Base-by-base conservation (phyloP, 2,113 vertebrate genomes). In the Peucedramus taeniatus region DNA sequence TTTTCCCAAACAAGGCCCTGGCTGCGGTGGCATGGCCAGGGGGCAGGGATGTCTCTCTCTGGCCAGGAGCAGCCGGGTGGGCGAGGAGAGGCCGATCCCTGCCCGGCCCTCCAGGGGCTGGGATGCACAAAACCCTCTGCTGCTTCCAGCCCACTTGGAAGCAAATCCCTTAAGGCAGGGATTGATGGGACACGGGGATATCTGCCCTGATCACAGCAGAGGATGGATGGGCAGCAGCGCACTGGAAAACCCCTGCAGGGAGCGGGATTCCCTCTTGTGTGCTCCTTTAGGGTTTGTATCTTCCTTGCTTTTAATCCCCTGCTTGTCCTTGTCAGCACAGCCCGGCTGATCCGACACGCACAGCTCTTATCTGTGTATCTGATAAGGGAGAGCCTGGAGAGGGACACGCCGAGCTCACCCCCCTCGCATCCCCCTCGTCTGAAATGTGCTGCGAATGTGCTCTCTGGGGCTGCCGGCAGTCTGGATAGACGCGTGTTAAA, bases 321-420 rank as follows among this genome's bases (percentile, higher is more conserved):
- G 14, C 77, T 94, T 44, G 63, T 74, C 56, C 88, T 51, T 63
- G 66, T 68, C 89, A 72, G 27, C 79, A 22, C 50, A 13, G 75
- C 5, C 0, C 1, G 2, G 35, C 42, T 78, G 14, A n/a, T 54
- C 70, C 74, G 2, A 2, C 3, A 1, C 13, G 2, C 24, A 3
- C 85, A 39, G 70, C 69, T 85, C 53, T 79, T 54, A 53, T 50
- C 78, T 11, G 40, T 7, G 24, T 11, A 13, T 44, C 39, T 68
- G 86, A 40, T 6, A 19, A 44, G 28, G 1, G 71, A 54, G 66
- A 5, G 53, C 61, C 45, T 24, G 33, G 21, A n/a, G 79, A 33
- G 59, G 70, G 59, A 37, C 39, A 2, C 4, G 8, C 47, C 9
- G 61, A 8, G 64, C 65, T 47, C 33, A 0, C 7, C 15, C 24